Evolutionary conservation across 2,888 invertebrate species (phyloP).

Genomic region (Lobophora halterata): DNA sequence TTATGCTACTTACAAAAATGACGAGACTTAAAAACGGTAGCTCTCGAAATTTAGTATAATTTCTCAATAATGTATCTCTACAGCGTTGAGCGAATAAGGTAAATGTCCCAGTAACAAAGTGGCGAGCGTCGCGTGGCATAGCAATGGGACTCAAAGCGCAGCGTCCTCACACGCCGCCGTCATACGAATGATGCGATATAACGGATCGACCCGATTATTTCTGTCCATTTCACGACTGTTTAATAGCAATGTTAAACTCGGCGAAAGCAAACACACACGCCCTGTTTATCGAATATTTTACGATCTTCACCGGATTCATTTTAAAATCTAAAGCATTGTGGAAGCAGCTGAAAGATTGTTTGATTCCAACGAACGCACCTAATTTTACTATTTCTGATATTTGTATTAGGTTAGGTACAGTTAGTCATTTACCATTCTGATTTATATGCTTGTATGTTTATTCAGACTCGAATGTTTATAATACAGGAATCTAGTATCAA

Average conservation of each 20-base stretch:
- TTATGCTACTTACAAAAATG: slow-evolving; percentile 23
- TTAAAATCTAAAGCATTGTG: slow-evolving; percentile 75
- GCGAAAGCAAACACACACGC: slow-evolving; percentile 77
- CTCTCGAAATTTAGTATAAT: slow-evolving; percentile 35
- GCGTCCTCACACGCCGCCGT: slow-evolving; percentile 62
- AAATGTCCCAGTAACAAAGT: slow-evolving; percentile 62
- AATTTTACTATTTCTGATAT: slow-evolving; percentile 74
- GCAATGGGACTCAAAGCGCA: slow-evolving; percentile 58
- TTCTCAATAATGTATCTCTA: slow-evolving; percentile 44
- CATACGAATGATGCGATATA: slow-evolving; percentile 77
- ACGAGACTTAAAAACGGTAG: slow-evolving; percentile 30
- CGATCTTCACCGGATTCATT: slow-evolving; percentile 74
- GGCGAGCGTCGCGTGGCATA: slow-evolving; percentile 55
- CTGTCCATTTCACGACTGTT: slow-evolving; percentile 80
- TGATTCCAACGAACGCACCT: slow-evolving; percentile 59
- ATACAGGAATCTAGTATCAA: slow-evolving; percentile 72
- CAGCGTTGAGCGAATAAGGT: slow-evolving; percentile 55
- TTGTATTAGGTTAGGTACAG: slow-evolving; percentile 77
- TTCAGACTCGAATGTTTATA: slow-evolving; percentile 73
- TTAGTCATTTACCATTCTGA: slow-evolving; percentile 78
- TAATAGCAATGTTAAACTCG: slow-evolving; percentile 79
- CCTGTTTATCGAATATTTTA: slow-evolving; percentile 80
- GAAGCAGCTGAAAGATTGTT: slow-evolving; percentile 74
- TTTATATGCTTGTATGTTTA: slow-evolving; percentile 75
- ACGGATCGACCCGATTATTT: slow-evolving; percentile 80